phyloP scores from a whole-genome alignment of 2,797 vertebrate genomes.

The Oreochromis mossambicus region DNA sequence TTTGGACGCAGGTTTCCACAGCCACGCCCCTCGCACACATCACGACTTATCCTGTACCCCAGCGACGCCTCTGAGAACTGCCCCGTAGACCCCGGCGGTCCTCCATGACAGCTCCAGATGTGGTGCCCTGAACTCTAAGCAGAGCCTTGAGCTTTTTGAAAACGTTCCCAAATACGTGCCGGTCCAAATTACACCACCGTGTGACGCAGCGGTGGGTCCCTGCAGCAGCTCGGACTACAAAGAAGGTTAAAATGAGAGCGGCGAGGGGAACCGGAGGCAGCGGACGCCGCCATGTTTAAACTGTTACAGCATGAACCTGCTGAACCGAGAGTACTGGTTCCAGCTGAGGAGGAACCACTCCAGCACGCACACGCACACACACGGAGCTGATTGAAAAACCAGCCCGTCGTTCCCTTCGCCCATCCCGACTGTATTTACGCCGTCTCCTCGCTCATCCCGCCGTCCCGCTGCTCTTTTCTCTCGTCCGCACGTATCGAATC shows the following conservation, averaged over 20 bases:
- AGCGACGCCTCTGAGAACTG: neutral
- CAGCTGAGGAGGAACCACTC: slow-evolving; percentile 5
- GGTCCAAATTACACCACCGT: neutral
- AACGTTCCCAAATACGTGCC: neutral
- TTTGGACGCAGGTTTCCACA: neutral
- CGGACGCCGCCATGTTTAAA: slow-evolving; percentile 20
- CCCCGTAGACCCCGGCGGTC: neutral
- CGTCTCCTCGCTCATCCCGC: neutral
- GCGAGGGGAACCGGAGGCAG: slow-evolving; percentile 13
- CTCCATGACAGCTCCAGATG: slow-evolving; percentile 11
- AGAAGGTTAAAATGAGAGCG: neutral
- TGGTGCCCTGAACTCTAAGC: neutral
- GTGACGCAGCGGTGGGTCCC: neutral
- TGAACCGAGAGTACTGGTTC: slow-evolving; percentile 23
- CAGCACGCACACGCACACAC: neutral
- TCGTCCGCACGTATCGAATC: neutral
- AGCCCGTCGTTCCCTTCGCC: neutral
- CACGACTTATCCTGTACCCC: neutral
- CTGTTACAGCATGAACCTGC: slow-evolving; percentile 24
- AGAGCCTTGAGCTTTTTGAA: neutral
- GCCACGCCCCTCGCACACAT: neutral
- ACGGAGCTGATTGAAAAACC: slow-evolving; percentile 11
- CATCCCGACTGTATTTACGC: neutral
- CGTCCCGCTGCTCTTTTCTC: neutral
- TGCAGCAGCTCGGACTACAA: slow-evolving; percentile 9